Evolutionary conservation across 2,113 vertebrate genomes (phyloP), one percentile per base, ranked within the genome.

Genomic region (Thamnaconus septentrionalis): DNA sequence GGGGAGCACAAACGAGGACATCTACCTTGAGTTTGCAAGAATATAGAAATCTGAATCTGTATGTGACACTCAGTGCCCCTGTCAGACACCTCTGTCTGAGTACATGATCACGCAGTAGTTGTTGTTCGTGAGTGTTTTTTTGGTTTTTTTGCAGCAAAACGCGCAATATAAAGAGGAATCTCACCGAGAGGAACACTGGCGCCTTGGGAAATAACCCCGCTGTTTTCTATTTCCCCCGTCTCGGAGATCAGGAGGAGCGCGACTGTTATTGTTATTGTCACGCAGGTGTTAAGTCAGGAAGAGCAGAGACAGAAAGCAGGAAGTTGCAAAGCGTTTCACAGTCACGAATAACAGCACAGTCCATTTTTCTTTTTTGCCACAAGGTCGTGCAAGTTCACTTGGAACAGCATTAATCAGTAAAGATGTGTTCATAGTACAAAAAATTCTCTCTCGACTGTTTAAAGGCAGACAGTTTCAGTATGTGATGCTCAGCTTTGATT

Each of bases 131-230:
- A 40, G 31, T 12, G 52, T 79, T 60, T 76, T 71, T 82, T 63
- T 4, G 7, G 51, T 70, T 61, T 68, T 64, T 51, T 54, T 48
- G 45, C 41, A 61, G 57, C 66, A 2, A 31, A 31, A 31, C 75
- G 63, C 64, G 73, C 59, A 81, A 75, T 73, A 79, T 75, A 78
- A 72, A 76, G 49, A 39, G 71, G 57, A 56, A 65, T 51, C 41
- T 55, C 2, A 63, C 50, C 3, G 8, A 71, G 56, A 44, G 51
- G 51, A 83, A 43, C 0, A 5, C 54, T 31, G 39, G 54, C 55
- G 8, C 79, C 76, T 46, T 70, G 67, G 71, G 76, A 84, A 86
- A 83, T 77, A 83, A 79, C 66, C 59, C 42, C 46, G 51, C 52
- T 5, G 42, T 62, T 4, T 58, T 72, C 72, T 72, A 61, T 73